Evolutionary conservation across 64 coral and sea anemone species (phyloP), one percentile per base, ranked within the genome.

Genomic region (Actinia equina): DNA sequence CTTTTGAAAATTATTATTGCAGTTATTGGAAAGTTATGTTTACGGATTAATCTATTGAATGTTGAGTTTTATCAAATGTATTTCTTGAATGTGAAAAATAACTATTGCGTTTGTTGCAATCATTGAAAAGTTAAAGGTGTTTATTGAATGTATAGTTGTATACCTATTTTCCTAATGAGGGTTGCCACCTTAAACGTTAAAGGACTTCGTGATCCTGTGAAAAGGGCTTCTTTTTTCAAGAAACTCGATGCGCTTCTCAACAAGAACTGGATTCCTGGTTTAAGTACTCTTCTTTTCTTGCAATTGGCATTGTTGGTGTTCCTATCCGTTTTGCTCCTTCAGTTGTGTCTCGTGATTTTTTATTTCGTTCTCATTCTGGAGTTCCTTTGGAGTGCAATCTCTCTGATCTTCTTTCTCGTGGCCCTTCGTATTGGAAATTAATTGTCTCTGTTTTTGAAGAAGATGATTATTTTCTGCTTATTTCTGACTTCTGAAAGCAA

Each of bases 231-330:
- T 1, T 51, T 91, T 13, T 2, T 91, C 93, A 94, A 30, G 89
- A 94, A 20, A 85, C 86, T 18, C 93, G 91, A 42, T 67, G 57
- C 12, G 0, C 62, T 2, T 88, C 86, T 18, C 9, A 8, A 4
- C 43, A 42, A 0, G 83, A 89, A 23, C 82, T 85, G 5, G 7
- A 26, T 19, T 60, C 82, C 0, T 92, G 87, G 89, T 19, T 95
- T 12, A 3, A 25, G 14, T 4, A 45, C 27, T 30, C 74, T 16
- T 3, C 18, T 1, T 78, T 15, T 13, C 0, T 10, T 43, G 74
- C 7, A 0, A 71, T 71, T 30, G 67, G 37, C 13, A 9, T 71
- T 9, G 37, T 25, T n/a, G 20, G 67, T 71, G 67, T 71, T 30
- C 67, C 67, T 8, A 3, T 71, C 37, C 67, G 67, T n/a, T 71